Evolutionary conservation across 2,113 vertebrate genomes (phyloP), one percentile per base, ranked within the genome.

Genomic region (Onychorhynchus coronatus): DNA sequence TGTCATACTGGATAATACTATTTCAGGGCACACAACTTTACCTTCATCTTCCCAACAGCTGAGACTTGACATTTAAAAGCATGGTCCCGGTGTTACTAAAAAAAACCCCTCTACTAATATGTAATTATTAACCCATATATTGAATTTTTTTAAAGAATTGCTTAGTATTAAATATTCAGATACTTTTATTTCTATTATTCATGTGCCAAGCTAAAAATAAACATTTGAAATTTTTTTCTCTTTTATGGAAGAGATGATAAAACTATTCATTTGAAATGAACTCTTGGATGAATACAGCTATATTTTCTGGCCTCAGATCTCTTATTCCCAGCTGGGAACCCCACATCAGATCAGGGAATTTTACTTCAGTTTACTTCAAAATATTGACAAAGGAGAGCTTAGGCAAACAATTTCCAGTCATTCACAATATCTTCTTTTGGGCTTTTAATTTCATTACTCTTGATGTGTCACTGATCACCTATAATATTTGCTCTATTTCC

Each of bases 1-100:
- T 97, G 97, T 97, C 97, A 97, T 71, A 94, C 55, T 84, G 70
- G 88, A 98, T 98, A 97, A 97, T 94, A 67, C 87, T 90, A 74
- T 88, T 96, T 92, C 88, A 98, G 93, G 96, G 85, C 91, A 94
- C 78, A 78, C 0, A 0, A 65, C 78, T 94, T 93, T 97, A 92
- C 91, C 82, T 93, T 85, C 88, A 93, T 91, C 80, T 95, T 94
- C 59, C 78, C 33, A 89, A 74, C 88, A 96, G 95, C 95, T 96
- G 92, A 96, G 93, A 86, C 86, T 63, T 65, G 66, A 50, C 20
- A 41, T 95, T 94, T 94, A 83, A 78, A 85, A 74, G 23, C 74
- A 91, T 12, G 20, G 80, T 72, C 65, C 53, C 88, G 37, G 61
- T 58, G 66, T 78, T 92, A 74, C 50, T 66, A 46, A 82, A 88